Conservation (phyloP, 1,140 invertebrate species). For the Nasonia longicornis region DNA sequence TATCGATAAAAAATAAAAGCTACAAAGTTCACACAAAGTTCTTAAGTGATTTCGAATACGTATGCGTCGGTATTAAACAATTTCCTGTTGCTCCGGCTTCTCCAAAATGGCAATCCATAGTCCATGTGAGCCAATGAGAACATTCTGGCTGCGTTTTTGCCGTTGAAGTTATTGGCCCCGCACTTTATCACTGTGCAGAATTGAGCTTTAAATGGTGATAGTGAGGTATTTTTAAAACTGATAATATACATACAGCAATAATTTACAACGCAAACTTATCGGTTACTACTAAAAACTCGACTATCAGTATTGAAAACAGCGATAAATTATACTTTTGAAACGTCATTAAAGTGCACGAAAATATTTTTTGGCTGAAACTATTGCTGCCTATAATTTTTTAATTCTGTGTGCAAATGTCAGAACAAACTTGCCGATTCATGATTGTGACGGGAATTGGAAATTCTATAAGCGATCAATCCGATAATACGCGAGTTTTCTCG, state of each 20-base stretch:
- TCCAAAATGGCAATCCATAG: not conserved
- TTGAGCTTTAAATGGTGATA: not conserved
- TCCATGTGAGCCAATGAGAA: not conserved
- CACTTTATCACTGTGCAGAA: slow-evolving; percentile 1
- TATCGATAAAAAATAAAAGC: not conserved
- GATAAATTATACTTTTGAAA: no score
- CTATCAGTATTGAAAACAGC: no score
- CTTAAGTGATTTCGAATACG: slow-evolving; percentile 11
- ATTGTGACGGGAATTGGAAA: no score
- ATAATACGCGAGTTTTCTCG: no score
- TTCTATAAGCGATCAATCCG: no score
- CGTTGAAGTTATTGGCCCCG: not conserved
- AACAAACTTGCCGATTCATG: no score
- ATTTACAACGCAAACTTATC: not conserved
- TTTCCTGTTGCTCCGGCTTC: slow-evolving; percentile 19
- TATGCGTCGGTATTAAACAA: not conserved
- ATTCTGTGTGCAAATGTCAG: not conserved
- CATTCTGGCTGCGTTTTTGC: not conserved
- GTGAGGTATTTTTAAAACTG: not conserved
- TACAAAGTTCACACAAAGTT: not conserved
- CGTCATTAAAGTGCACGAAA: no score
- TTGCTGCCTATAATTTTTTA: not conserved
- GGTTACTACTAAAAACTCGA: no score
- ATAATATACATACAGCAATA: not conserved
- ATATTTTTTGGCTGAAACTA: not conserved